Base-by-base conservation (phyloP, 2,113 vertebrate species). In the Choloepus hoffmanni region DNA sequence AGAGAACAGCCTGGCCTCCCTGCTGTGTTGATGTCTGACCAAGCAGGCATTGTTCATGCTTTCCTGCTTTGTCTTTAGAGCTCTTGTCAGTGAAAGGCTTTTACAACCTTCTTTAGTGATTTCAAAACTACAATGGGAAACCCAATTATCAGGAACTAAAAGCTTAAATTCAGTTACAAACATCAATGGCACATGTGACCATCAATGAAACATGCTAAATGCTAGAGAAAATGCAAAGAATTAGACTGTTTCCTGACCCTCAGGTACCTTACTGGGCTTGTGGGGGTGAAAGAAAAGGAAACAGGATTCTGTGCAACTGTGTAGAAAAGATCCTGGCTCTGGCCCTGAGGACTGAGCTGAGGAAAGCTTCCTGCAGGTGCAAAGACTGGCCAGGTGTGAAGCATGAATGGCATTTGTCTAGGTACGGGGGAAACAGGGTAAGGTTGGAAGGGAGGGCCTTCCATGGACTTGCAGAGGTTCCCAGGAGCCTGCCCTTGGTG, bases 341-440 rank as follows among this genome's bases (percentile, higher is more conserved):
- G 26, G 43, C 36, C 1, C 7, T 58, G 45, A 12, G 65, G 68
- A 43, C 7, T 45, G 5, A 60, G 28, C 53, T 18, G 6, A 7
- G 62, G 43, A 92, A 4, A 74, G 40, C 5, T 68, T 55, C 30
- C 36, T 58, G 9, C 7, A 40, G 67, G 6, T 3, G 12, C 21
- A 40, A 26, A 11, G 12, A 19, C 30, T 7, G 16, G 33, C 45
- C 24, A 21, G 30, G 30, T 19, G 30, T 85, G 21, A 67, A 18
- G 58, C 45, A 28, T 11, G 72, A 73, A 40, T 4, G 23, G 11
- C 16, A 72, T 4, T 4, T 81, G 36, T 10, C 62, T 15, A 0
- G 50, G 9, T 24, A 73, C 30, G 8, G 8, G 3, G 0, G 19
- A 30, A 26, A 0, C 13, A 14, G 16, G 7, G 2, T 36, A 1